Conservation (phyloP, 2,113 vertebrate species). For the Numenius arquata region DNA sequence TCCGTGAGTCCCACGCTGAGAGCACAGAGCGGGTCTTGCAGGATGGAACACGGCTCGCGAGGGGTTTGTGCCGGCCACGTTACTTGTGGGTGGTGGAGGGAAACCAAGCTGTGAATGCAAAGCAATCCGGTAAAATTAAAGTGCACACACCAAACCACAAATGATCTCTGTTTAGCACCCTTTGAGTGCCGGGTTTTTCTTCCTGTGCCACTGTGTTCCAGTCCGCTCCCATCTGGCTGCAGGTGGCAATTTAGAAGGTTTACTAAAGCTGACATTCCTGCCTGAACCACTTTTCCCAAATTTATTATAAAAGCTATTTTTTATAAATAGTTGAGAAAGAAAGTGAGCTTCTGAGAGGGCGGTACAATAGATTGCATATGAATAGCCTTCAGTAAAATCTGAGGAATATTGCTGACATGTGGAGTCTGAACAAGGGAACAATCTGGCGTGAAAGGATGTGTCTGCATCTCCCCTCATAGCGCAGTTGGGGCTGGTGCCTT, state of each 20-base stretch:
- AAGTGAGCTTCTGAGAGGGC: neutral
- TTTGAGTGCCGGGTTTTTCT: neutral
- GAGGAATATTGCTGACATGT: neutral
- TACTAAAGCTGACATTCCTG: neutral
- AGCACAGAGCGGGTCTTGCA: neutral
- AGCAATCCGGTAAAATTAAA: neutral
- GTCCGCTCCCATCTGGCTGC: neutral
- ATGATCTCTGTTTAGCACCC: neutral
- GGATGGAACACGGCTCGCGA: neutral
- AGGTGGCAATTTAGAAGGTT: neutral
- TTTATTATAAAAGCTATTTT: neutral
- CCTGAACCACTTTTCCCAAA: neutral
- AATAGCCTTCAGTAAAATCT: neutral
- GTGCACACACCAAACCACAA: neutral
- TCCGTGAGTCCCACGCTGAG: rapidly evolving
- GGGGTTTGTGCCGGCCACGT: neutral
- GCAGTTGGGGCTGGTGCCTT: neutral
- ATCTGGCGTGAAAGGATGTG: neutral
- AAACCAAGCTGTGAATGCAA: neutral
- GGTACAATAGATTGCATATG: neutral
- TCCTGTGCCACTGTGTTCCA: rapidly evolving
- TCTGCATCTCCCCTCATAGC: neutral
- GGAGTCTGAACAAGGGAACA: neutral
- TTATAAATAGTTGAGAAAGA: neutral
- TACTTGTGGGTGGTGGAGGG: neutral